Evolutionary conservation across 2,888 invertebrate species (phyloP).

Genomic region (Xestia c-nigrum): DNA sequence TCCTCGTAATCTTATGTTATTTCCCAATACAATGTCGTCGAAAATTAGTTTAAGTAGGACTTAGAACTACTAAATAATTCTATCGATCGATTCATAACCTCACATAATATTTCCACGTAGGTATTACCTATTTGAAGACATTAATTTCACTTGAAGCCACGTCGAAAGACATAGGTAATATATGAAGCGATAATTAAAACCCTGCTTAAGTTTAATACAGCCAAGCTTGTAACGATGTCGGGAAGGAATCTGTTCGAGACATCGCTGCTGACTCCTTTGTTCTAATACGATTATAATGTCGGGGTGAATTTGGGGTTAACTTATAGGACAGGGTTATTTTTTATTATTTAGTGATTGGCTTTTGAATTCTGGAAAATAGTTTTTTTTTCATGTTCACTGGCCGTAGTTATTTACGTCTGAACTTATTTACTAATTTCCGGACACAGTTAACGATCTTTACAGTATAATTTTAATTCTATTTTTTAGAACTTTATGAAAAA

Average conservation of each 20-base stretch:
- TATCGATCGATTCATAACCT: neutral
- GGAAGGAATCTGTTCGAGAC: conserved; percentile 12
- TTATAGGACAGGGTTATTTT: neutral
- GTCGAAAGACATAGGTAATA: conserved; percentile 12
- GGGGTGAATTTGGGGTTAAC: neutral
- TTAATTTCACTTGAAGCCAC: conserved; percentile 38
- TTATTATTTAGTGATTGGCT: conserved; percentile 7
- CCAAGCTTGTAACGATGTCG: conserved; percentile 28
- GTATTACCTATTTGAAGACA: neutral
- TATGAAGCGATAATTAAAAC: conserved; percentile 13
- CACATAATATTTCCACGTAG: neutral
- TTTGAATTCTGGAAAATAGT: neutral
- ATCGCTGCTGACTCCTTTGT: conserved; percentile 3
- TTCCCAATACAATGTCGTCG: no score
- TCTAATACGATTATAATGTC: conserved; percentile 13
- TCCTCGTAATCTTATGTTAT: no score
- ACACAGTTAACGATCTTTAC: neutral
- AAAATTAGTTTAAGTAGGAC: neutral
- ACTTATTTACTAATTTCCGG: neutral
- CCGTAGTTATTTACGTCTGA: neutral
- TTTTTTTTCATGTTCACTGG: neutral
- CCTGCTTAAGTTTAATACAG: conserved; percentile 38
- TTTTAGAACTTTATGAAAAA: no score
- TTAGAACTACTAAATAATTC: neutral
- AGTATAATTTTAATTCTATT: no score